Evolutionary conservation across 2,888 invertebrate genomes (phyloP).

Genomic region (Nezara viridula): DNA sequence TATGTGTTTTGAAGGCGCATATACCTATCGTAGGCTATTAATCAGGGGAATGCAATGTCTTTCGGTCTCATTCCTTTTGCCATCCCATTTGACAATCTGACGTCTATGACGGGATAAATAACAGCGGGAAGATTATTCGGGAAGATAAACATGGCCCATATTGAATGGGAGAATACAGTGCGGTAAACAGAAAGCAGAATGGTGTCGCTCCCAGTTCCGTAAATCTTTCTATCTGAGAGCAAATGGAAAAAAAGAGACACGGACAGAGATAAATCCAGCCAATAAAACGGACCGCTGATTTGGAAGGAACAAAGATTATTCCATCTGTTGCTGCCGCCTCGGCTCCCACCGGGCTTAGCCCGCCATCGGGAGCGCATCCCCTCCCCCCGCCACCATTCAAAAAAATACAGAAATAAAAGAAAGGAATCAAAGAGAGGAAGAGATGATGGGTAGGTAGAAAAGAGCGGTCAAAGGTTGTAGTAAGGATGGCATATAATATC

Average conservation of each 20-base stretch:
- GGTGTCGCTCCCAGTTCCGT: constrained; percentile 3
- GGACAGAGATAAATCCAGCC: constrained; percentile 43
- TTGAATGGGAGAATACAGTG: constrained; percentile 15
- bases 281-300: constrained; percentile 49
- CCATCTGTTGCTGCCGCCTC: constrained; percentile 44
- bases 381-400: background rate
- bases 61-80: background rate
- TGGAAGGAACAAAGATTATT: constrained; percentile 44
- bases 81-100: background rate
- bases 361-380: no score
- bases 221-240: constrained; percentile 30
- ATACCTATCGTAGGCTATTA: background rate
- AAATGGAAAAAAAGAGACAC: constrained; percentile 32
- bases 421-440: background rate
- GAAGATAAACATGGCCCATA: background rate
- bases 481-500: background rate
- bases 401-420: background rate
- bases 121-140: background rate
- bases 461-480: background rate
- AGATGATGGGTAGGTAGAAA: background rate
- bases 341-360: background rate
- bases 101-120: constrained; percentile 6
- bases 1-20: background rate
- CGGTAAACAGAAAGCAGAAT: constrained; percentile 41
- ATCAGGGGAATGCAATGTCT: background rate